Base-by-base conservation (phyloP, 1,140 invertebrate genomes). In the Drosophila tristis region DNA sequence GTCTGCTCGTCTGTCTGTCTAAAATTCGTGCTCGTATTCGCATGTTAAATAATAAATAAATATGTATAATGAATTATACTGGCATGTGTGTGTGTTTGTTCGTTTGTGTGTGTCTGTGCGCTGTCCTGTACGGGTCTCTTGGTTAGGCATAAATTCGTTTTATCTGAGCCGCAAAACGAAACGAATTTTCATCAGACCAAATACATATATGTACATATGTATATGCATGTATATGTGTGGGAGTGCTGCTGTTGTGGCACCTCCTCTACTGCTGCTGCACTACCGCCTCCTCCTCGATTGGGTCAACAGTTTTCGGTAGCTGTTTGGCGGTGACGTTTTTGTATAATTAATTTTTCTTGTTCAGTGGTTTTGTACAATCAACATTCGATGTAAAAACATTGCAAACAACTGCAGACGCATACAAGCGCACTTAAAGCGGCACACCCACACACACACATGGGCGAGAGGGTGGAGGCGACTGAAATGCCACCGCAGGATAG, bases 261-360 rank as follows among this genome's bases (percentile, higher is more conserved):
- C 31, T 9, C 31, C 13, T 43, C 25, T 39, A 4, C 35, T 39
- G 0, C 9, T 39, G 8, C 20, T 55, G 2, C 29, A 0, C 5
- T 6, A 5, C 26, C 7, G 1, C 26, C 6, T 6, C 31, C 58
- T 15, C 7, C 16, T 55, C 43, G 51, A 31, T 55, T 85, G 76
- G 80, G 81, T 85, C 81, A 86, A 87, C 82, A 81, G 78, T 86
- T 81, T 39, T 81, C 82, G 78, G 82, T 74, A 89, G 82, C 78
- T 86, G 82, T 86, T 86, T 86, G 78, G 82, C 81, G 82, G 81
- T 81, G 82, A 87, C 82, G 82, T 85, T 90, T 90, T 90, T 90
- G 86, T 90, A 90, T 90, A 90, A 90, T 90, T 90, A 90, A 90
- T 90, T 90, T 90, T 90, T 90, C 85, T 90, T 90, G 85, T 90